A percentile compares a stretch with the other conserved stretches of the same genome.
Conservation (phyloP, 2,888 invertebrate species). For the Ophioninae sp. region DNA sequence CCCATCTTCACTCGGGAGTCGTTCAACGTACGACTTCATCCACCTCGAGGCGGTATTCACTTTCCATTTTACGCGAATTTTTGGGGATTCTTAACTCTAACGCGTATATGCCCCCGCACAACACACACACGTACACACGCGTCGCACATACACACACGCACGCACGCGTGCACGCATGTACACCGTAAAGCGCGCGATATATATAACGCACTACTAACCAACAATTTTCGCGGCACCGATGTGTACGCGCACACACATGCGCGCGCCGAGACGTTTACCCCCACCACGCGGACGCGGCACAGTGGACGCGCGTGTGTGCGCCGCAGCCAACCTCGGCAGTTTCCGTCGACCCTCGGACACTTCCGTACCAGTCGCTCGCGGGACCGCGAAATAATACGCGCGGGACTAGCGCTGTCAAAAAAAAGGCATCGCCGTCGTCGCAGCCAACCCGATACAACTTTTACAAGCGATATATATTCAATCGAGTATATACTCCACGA, state of each 20-base stretch:
- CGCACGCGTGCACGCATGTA: constrained; percentile 44
- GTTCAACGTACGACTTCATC: constrained; percentile 83
- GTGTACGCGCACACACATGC: constrained; percentile 38
- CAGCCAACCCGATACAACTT: constrained; percentile 17
- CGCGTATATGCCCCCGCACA: too few species aligned
- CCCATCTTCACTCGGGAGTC: constrained; percentile 85
- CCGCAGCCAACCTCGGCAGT: constrained; percentile 62
- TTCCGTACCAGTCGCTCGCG: constrained; percentile 65
- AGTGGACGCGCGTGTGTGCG: too few species aligned
- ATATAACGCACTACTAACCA: constrained; percentile 63
- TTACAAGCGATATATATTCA: constrained; percentile 15
- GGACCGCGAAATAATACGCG: constrained; percentile 71
- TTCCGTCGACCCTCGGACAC: constrained; percentile 68
- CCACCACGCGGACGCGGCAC: not conserved
- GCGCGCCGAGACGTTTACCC: constrained; percentile 5
- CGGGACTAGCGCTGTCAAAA: constrained; percentile 74
- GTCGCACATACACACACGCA: too few species aligned
- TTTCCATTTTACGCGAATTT: constrained; percentile 75
- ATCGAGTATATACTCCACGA: constrained; percentile 13
- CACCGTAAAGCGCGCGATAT: constrained; percentile 49
- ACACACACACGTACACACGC: too few species aligned
- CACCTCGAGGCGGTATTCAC: constrained; percentile 73
- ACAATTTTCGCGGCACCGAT: constrained; percentile 61
- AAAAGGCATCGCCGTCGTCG: not conserved
- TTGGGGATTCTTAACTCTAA: constrained; percentile 4